Evolutionary conservation across 2,888 invertebrate genomes (phyloP), one percentile per base, ranked within the genome.

Genomic region (Orgyia antiqua): DNA sequence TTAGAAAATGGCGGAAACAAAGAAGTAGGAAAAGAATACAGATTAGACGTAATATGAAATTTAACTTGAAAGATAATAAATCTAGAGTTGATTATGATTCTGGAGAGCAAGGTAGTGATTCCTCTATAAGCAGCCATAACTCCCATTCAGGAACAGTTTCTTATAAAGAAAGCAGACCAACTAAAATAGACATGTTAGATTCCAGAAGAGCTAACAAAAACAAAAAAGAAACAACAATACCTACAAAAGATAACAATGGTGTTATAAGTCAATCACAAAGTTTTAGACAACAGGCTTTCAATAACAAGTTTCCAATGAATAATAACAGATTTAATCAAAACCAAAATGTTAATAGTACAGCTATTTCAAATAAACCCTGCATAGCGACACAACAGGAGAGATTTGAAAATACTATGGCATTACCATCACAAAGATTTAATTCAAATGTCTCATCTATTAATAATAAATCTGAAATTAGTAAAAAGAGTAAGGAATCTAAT

Each of bases 111-210:
- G 78, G 61, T 9, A 77, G 78, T 59, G 60, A 73, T 42, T 80
- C 80, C 11, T 77, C 82, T 3, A 37, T 68, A 12, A 77, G 75
- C 36, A 75, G 75, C 58, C 73, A 79, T 58, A 76, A 74, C 44
- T 57, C 62, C 38, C 58, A 52, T 34, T 76, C 78, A 1, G 42
- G 48, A 12, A 62, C 50, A 42, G 68, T 68, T 24, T 55, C 45
- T 48, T 51, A 54, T 51, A 63, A 51, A 58, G 61, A 33, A 66
- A 36, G 49, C 64, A 31, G 21, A 36, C 36, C 43, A 28, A 29
- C 36, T 24, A 39, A 29, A 9, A 36, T 35, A 10, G 19, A 42
- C 31, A 27, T 46, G 8, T 10, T 33, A 2, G 20, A 45, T 8
- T 41, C 34, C 4, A 37, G 36, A 28, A 39, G 28, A 26, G 30